Evolutionary conservation across 2,113 vertebrate species (phyloP), one percentile per base, ranked within the genome.

Genomic region (Parotia lawesii): DNA sequence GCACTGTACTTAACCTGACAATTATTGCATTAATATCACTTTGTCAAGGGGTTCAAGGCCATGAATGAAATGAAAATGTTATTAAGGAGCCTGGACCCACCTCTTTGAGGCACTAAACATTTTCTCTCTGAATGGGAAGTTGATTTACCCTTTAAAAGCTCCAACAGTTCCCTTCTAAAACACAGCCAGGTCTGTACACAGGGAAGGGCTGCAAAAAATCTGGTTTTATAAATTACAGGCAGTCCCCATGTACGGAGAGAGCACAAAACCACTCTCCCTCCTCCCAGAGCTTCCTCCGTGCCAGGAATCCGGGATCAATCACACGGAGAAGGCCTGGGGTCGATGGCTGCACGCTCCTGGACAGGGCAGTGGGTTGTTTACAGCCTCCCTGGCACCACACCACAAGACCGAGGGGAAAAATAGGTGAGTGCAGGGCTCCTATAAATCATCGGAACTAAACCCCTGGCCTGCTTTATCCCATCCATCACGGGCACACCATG

Each of bases 361-460:
- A 38, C 95, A 80, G 81, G 86, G 94, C 89, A 84, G 10, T 48
- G 94, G 89, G 81, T 90, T 96, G 92, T 94, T 97, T 95, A 74
- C 77, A 61, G 83, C 93, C 80, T 90, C 95, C 88, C 77, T 96
- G 92, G 95, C 94, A 95, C 45, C 86, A 33, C 45, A 61, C 17
- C 15, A 3, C 12, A 4, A 66, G 62, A 53, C 1, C 3, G 25
- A 65, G 79, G 87, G 66, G 79, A 54, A 73, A 94, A 95, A 74
- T 2, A 76, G 85, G 65, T 81, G 40, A 66, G 61, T 45, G 67
- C 74, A 71, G 42, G 58, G 51, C 65, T 87, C 65, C 25, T 11
- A 73, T 75, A 89, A 97, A 97, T 95, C 83, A 86, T 28, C 76
- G 70, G 85, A 84, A 75, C 45, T 19, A 11, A 94, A 78, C 76